These are phyloP conservation scores for Parthenolecanium corni DNA, from an alignment of 2,888 invertebrate genomes.

Conservation along the genomic window DNA sequence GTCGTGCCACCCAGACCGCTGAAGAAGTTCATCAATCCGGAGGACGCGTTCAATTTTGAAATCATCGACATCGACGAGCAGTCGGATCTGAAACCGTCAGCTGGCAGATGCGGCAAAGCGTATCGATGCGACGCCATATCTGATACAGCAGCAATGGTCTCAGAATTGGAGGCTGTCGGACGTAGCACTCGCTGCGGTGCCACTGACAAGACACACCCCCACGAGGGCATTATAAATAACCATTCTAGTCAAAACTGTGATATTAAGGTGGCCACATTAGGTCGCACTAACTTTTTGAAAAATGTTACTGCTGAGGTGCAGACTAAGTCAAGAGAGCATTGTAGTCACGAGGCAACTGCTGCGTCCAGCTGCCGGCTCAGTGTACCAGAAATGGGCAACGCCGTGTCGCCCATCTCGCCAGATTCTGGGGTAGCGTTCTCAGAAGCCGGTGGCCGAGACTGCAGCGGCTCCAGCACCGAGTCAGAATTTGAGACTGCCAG, in stretches of 20 bases:
- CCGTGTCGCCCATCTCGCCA: constrained; percentile 3
- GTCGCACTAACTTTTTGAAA: constrained; percentile 5
- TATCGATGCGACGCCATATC: background rate
- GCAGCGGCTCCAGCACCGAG: constrained; percentile 12
- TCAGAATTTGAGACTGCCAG: constrained; percentile 14
- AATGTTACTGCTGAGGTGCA: background rate
- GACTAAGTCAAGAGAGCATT: background rate
- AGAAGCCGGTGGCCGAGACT: constrained; percentile 15
- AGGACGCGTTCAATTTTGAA: constrained; percentile 73
- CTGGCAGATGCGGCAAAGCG: constrained; percentile 25
- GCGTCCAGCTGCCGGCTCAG: background rate
- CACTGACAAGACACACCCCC: constrained; percentile 39
- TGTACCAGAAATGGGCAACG: constrained; percentile 4
- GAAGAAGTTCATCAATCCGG: constrained; percentile 42
- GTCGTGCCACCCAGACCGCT: constrained; percentile 36
- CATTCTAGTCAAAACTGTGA: constrained; percentile 29
- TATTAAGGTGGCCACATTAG: constrained; percentile 5
- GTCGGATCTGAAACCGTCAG: background rate
- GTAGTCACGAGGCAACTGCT: background rate
- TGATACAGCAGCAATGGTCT: background rate
- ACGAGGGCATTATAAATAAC: constrained; percentile 2
- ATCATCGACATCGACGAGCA: constrained; percentile 68
- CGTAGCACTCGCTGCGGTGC: constrained; percentile 46
- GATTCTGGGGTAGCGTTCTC: constrained; percentile 25
- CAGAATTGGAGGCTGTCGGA: background rate